Base-by-base conservation (phyloP, 1,140 invertebrate species). In the Himalopsyche phryganea region DNA sequence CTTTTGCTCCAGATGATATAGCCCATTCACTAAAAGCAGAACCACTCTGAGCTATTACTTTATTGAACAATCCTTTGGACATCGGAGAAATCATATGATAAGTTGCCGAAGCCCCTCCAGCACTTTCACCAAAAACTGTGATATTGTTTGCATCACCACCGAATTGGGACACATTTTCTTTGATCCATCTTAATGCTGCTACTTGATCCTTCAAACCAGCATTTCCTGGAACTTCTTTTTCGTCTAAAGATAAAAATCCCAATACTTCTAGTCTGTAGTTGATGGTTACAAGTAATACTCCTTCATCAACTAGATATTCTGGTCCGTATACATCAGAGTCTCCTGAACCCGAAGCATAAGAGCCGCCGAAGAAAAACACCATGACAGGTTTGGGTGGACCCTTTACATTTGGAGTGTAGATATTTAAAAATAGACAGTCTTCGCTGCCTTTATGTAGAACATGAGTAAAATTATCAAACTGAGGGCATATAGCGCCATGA, bases 61-160 rank as follows among this genome's bases (percentile, higher is more conserved):
- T 74, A 32, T 75, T 65, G 44, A 79, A 80, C 23, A 81, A 58
- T 6, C 86, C 86, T 74, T 73, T 77, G 0, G 84, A 83, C 65
- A 88, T 74, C 0, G 82, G 76, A 41, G 86, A 88, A 11, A 88
- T 66, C 80, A 89, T 83, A 58, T 88, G 86, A 63, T 82, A 84
- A 14, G 85, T 85, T 0, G 81, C 83, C 51, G 82, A 83, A 1
- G 78, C 80, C 0, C 85, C 85, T 1, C 88, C 88, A 0, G 87
- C 85, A 61, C 85, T 87, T 67, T 89, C 85, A 1, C 88, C 88
- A 65, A 90, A 88, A 18, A 90, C 70, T 0, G 87, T 89, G 0
- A 93, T 80, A 67, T 83, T 83, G 28, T 84, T 69, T 0, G 83
- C 78, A 70, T 88, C 83, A 0, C 90, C 90, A 6, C 88, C 88